phyloP scores from a whole-genome alignment of 2,113 vertebrate genomes.

The Aspidoscelis tigris region DNA sequence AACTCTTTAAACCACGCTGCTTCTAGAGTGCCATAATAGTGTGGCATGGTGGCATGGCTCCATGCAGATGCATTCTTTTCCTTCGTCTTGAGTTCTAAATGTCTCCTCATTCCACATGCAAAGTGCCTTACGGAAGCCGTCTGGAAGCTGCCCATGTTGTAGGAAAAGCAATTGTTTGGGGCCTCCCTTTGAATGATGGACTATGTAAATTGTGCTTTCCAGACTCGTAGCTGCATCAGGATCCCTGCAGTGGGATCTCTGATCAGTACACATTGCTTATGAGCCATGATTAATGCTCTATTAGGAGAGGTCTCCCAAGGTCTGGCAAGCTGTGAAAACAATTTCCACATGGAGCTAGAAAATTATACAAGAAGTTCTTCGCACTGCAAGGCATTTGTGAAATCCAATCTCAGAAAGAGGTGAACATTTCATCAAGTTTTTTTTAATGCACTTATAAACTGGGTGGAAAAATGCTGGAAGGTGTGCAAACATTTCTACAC shows the following conservation, averaged over 20 bases:
- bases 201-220: constrained; percentile 61
- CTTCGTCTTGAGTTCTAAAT: too few species aligned
- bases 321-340: constrained; percentile 65
- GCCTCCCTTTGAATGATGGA: constrained; percentile 11
- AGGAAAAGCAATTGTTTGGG: neutral
- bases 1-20: too few species aligned
- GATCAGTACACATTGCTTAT: constrained; percentile 40
- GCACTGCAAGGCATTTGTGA: constrained; percentile 50
- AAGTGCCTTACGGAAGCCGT: too few species aligned
- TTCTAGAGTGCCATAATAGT: too few species aligned
- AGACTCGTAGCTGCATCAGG: constrained; percentile 47
- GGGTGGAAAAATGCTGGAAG: neutral
- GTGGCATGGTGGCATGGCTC: too few species aligned
- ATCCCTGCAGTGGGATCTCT: constrained; percentile 21
- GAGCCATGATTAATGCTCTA: constrained; percentile 63
- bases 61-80: too few species aligned
- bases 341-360: constrained; percentile 58
- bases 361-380: constrained; percentile 55
- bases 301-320: constrained; percentile 39
- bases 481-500: neutral
- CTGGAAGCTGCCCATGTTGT: neutral
- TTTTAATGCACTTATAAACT: neutral
- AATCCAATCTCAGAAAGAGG: constrained; percentile 18
- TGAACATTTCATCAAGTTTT: neutral
- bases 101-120: too few species aligned